These are phyloP conservation scores for Callipepla squamata DNA, from an alignment of 2,113 vertebrate genomes.

Conservation along the genomic window DNA sequence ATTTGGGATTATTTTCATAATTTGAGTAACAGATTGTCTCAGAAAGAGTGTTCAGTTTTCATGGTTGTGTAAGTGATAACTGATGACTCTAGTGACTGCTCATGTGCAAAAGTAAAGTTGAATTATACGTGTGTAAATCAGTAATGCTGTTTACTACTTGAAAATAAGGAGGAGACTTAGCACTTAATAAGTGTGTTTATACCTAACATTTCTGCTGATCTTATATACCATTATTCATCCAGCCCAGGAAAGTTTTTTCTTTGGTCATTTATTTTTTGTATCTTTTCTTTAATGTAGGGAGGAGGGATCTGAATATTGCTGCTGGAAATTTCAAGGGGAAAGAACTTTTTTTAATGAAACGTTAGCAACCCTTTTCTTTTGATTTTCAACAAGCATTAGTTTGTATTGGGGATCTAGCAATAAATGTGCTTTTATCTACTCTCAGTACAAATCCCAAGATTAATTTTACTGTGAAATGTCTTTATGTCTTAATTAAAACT, in stretches of 20 bases:
- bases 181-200: not conserved
- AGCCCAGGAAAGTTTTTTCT: not conserved
- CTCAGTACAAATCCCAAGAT: conserved; percentile 3
- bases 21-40: not conserved
- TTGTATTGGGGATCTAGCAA: conserved; percentile 19
- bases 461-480: conserved; percentile 35
- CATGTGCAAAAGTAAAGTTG: not conserved
- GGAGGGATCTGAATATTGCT: not conserved
- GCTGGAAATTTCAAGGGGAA: not conserved
- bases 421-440: not conserved
- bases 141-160: not conserved
- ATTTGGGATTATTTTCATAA: not conserved
- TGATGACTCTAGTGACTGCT: not conserved
- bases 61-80: not conserved
- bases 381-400: not conserved
- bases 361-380: not conserved
- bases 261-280: not conserved
- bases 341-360: not conserved
- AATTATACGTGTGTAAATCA: not conserved
- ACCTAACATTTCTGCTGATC: not conserved
- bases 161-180: not conserved
- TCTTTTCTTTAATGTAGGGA: not conserved
- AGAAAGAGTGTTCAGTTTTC: not conserved
- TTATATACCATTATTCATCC: not conserved
- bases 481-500: conserved; percentile 30